Evolutionary conservation across 2,113 vertebrate genomes (phyloP), one percentile per base, ranked within the genome.

Genomic region (Mustela lutreola): DNA sequence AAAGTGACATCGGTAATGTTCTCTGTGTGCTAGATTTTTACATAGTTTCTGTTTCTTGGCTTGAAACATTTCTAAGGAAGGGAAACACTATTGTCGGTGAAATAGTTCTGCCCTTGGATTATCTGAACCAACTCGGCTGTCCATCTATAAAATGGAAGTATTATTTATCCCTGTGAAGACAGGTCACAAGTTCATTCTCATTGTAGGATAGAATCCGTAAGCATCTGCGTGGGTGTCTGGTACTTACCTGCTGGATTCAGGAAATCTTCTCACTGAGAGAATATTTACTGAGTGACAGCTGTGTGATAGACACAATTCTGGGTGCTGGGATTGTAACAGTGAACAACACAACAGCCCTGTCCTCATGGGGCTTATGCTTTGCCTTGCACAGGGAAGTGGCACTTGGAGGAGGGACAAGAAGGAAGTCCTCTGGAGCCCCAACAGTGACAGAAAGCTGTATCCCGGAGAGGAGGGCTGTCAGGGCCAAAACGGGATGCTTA

Each of bases 21-120:
- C 16, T 89, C 87, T 79, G 18, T 58, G 42, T 53, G 80, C 62
- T 96, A 62, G 45, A 19, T 83, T 93, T 94, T 95, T 70, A 9
- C 18, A 5, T 36, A 33, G 42, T 65, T 96, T 36, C 70, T 11
- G 24, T 70, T 86, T 85, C 26, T 70, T 79, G 63, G 5, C 58
- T 81, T 82, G 67, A 83, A 48, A 88, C 19, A 42, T 71, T 87
- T 94, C 73, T 94, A 79, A 92, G 42, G 39, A 60, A 73, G 12
- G 10, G 53, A 91, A 88, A 81, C 86, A 58, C 42, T 76, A 50
- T 73, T 80, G 95, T 78, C 26, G 4, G 39, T 85, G 70, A 83
- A 53, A 65, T 42, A 73, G 26, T 88, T 79, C 31, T 56, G 22
- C 42, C 79, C 75, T 48, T 78, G 67, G 65, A 76, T 89, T 79